Conservation (phyloP, 2,797 vertebrate genomes). For the Platyrinchus mystaceus region DNA sequence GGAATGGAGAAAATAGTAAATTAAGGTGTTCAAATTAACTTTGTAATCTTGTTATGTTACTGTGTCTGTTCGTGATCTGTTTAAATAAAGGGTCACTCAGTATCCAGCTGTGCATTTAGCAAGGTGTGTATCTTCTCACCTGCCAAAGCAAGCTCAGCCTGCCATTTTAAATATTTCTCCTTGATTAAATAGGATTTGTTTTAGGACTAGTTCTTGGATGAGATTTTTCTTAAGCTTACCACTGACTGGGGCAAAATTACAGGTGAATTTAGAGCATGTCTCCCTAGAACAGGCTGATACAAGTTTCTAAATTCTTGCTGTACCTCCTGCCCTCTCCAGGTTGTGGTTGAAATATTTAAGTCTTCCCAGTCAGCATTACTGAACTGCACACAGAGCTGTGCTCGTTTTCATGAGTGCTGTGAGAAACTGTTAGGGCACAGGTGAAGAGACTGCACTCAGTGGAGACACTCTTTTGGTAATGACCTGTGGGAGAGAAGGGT, state of each 20-base stretch:
- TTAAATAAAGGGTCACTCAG: background rate
- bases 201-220: background rate
- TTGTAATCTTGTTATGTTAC: background rate
- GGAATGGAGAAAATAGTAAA: background rate
- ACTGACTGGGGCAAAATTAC: background rate
- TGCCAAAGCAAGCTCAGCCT: background rate
- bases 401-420: background rate
- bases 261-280: background rate
- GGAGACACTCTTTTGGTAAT: background rate
- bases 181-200: background rate
- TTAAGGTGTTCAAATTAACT: background rate
- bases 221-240: background rate
- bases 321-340: background rate
- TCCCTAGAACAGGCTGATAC: background rate
- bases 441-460: background rate
- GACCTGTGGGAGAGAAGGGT: background rate
- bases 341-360: background rate
- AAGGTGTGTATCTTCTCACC: background rate
- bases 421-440: background rate
- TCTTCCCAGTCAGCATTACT: background rate
- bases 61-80: fast-evolving
- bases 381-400: background rate
- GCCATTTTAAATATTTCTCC: background rate
- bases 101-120: background rate
- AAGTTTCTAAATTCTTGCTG: background rate